phyloP scores from a whole-genome alignment of 2,888 invertebrate species.

The Thera obeliscata region DNA sequence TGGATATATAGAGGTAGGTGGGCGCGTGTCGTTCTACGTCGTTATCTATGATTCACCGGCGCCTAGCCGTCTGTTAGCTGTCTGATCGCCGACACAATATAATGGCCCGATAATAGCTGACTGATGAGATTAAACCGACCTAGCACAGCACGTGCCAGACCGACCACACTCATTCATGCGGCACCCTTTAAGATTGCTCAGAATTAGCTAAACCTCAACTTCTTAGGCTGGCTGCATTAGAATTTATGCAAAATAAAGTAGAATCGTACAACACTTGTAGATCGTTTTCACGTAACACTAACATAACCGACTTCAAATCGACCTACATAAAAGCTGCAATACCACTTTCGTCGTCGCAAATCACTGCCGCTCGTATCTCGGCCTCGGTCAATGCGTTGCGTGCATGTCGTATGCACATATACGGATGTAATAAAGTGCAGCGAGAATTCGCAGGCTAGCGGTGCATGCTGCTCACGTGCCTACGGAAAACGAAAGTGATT shows the following conservation, averaged over 20 bases:
- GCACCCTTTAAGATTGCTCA: slow-evolving; percentile 31
- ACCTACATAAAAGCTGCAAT: slow-evolving; percentile 82
- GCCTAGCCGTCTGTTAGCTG: slow-evolving; percentile 77
- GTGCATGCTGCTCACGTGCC: slow-evolving; percentile 79
- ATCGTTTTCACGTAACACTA: slow-evolving; percentile 70
- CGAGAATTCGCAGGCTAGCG: slow-evolving; percentile 78
- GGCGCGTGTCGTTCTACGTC: slow-evolving; percentile 69
- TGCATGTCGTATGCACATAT: slow-evolving; percentile 82
- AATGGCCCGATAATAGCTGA: slow-evolving; percentile 74
- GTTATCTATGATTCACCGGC: slow-evolving; percentile 82
- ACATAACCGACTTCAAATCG: slow-evolving; percentile 75
- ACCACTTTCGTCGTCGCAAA: slow-evolving; percentile 84
- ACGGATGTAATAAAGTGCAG: slow-evolving; percentile 81
- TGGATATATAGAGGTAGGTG: slow-evolving; percentile 77
- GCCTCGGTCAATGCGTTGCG: slow-evolving; percentile 83
- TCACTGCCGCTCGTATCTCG: slow-evolving; percentile 79
- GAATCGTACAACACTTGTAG: slow-evolving; percentile 45
- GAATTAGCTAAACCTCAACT: slow-evolving; percentile 17
- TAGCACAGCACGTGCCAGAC: slow-evolving; percentile 55
- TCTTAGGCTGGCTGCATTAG: slow-evolving; percentile 9
- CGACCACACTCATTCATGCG: slow-evolving; percentile 38
- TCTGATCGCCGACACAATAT: slow-evolving; percentile 77
- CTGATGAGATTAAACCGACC: slow-evolving; percentile 73
- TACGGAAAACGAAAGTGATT: slow-evolving; percentile 80
- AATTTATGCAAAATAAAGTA: slow-evolving; percentile 41